These are phyloP conservation scores for Teleogryllus occipitalis DNA, from an alignment of 1,140 invertebrate species.

Conservation along the genomic window DNA sequence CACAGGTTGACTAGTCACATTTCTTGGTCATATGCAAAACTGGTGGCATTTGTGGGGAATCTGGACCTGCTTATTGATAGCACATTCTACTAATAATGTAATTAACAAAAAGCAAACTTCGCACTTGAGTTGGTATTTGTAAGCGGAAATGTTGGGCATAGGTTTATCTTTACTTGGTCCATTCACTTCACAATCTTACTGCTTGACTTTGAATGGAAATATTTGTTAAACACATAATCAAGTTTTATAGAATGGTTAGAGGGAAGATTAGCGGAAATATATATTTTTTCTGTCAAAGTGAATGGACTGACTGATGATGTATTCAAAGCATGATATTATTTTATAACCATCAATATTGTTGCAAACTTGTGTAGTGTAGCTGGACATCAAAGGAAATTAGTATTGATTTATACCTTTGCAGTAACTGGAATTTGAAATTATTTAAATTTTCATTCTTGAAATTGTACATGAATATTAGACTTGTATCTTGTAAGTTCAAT, in stretches of 20 bases:
- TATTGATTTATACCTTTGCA: not conserved
- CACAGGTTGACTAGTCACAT: not conserved
- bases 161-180: not conserved
- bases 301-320: not conserved
- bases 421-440: not conserved
- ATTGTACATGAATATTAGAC: not conserved
- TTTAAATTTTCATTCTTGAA: not conserved
- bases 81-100: too few species aligned
- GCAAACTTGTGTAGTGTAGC: not conserved
- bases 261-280: too few species aligned
- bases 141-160: not conserved
- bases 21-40: not conserved
- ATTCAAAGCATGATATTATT: not conserved
- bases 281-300: not conserved
- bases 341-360: not conserved
- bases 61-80: too few species aligned
- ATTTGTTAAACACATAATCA: too few species aligned
- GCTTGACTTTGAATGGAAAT: too few species aligned
- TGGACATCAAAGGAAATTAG: not conserved
- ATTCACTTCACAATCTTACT: not conserved
- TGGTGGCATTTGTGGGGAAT: too few species aligned
- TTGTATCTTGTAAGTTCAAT: not conserved
- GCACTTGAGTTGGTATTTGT: not conserved
- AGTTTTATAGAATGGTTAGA: too few species aligned
- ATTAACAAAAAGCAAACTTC: not conserved